A percentile compares a stretch with the other conserved stretches of the same genome.
phyloP scores from a whole-genome alignment of 2,113 vertebrate species.

The Oryzias javanicus region DNA sequence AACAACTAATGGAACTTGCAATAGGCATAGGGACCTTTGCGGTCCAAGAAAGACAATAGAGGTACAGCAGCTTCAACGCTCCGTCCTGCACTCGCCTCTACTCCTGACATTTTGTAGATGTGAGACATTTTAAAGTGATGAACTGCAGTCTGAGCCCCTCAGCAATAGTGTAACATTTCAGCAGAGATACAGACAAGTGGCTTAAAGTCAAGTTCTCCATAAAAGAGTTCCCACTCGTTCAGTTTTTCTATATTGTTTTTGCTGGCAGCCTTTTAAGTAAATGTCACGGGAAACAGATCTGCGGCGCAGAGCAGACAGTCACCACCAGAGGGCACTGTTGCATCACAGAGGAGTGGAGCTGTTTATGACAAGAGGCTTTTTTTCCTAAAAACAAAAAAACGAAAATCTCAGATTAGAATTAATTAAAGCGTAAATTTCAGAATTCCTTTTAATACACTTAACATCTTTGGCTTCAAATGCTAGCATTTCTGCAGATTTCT shows the following conservation, averaged over 20 bases:
- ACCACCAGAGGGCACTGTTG: conserved; percentile 60
- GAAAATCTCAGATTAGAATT: not conserved
- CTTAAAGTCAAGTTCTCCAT: conserved; percentile 4
- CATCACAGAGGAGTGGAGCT: conserved; percentile 9
- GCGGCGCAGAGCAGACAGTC: not conserved
- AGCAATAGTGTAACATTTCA: conserved; percentile 1
- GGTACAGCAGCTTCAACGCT: conserved; percentile 17
- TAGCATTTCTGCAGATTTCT: conserved; percentile 6
- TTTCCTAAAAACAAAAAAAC: not conserved
- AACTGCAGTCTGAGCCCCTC: conserved; percentile 7
- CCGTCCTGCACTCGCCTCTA: conserved; percentile 18
- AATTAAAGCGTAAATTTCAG: conserved; percentile 1
- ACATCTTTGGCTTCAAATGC: conserved; percentile 6
- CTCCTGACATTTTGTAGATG: conserved; percentile 28
- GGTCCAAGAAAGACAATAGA: not conserved
- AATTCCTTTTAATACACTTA: not conserved
- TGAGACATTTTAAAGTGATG: conserved; percentile 31
- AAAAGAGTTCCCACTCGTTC: not conserved
- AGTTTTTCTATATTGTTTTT: conserved; percentile 1
- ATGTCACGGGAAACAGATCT: not conserved
- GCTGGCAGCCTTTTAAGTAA: conserved; percentile 1
- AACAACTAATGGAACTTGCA: conserved; percentile 1
- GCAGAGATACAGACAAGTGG: not conserved
- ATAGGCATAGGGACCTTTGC: conserved; percentile 28
- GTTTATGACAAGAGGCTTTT: too few species aligned